Evolutionary conservation across 2,888 invertebrate genomes (phyloP).

Genomic region (Patella pellucida): DNA sequence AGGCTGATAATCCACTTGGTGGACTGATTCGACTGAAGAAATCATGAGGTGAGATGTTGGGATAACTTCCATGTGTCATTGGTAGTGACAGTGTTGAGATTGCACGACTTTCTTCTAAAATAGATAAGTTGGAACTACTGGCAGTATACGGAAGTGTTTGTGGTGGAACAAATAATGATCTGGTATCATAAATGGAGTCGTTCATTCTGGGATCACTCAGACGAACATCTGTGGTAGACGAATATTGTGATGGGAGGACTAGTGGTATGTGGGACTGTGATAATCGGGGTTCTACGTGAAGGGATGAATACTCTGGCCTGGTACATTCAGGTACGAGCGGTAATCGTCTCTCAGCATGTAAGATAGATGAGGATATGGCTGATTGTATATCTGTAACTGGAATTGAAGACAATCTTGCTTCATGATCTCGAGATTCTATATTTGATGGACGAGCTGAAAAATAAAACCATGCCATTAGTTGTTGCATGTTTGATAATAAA

Average conservation of each 20-base stretch:
- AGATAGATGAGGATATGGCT: constrained; percentile 34
- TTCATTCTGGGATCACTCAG: constrained; percentile 31
- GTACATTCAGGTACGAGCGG: constrained; percentile 50
- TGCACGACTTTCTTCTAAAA: constrained; percentile 58
- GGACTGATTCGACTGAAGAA: constrained; percentile 47
- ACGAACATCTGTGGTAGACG: constrained; percentile 35
- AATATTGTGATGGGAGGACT: constrained; percentile 48
- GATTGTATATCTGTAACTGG: constrained; percentile 27
- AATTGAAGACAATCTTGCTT: constrained; percentile 13
- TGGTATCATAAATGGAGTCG: constrained; percentile 36
- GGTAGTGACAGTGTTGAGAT: constrained; percentile 49
- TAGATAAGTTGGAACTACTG: constrained; percentile 56
- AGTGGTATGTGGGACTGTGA: constrained; percentile 42
- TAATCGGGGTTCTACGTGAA: constrained; percentile 41
- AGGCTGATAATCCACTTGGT: constrained; percentile 46
- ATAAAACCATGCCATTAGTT: no score
- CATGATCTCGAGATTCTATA: constrained; percentile 23
- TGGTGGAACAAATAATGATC: constrained; percentile 35
- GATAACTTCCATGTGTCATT: constrained; percentile 35
- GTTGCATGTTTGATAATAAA: no score
- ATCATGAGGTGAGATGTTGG: constrained; percentile 51
- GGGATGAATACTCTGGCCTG: constrained; percentile 42
- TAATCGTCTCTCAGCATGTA: constrained; percentile 41
- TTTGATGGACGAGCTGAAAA: constrained; percentile 18
- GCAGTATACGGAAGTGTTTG: constrained; percentile 45